Conservation (phyloP, 2,113 vertebrate species). For the Australoheros scitulus region DNA sequence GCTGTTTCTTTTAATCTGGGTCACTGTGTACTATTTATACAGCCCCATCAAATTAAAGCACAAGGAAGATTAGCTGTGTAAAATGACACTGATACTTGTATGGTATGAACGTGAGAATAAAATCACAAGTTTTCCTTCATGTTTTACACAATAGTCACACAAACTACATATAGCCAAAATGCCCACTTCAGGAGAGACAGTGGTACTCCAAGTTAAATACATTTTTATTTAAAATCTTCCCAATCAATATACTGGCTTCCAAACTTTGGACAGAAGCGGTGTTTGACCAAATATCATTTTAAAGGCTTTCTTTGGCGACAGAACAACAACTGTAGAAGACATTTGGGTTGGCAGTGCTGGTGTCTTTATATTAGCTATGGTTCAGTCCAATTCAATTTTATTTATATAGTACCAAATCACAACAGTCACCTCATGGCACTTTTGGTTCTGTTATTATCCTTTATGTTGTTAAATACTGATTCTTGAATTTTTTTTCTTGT, state of each 20-base stretch:
- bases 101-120: background rate
- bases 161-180: background rate
- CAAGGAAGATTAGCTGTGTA: background rate
- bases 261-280: background rate
- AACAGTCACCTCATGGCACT: too few species aligned
- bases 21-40: background rate
- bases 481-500: background rate
- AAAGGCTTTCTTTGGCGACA: background rate
- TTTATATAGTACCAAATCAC: too few species aligned
- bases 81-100: background rate
- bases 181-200: background rate
- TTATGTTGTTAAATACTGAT: background rate
- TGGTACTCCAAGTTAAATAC: background rate
- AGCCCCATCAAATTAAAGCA: constrained; percentile 4
- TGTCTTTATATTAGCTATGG: background rate
- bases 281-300: background rate
- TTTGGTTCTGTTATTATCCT: too few species aligned
- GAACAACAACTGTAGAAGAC: background rate
- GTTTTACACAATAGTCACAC: background rate
- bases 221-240: background rate
- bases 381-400: background rate
- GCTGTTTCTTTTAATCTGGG: constrained; percentile 11
- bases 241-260: background rate
- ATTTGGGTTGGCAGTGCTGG: background rate
- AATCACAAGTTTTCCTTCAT: background rate